Evolutionary conservation across 2,797 vertebrate genomes (phyloP), one percentile per base, ranked within the genome.

Genomic region (Pteronotus mesoamericanus): DNA sequence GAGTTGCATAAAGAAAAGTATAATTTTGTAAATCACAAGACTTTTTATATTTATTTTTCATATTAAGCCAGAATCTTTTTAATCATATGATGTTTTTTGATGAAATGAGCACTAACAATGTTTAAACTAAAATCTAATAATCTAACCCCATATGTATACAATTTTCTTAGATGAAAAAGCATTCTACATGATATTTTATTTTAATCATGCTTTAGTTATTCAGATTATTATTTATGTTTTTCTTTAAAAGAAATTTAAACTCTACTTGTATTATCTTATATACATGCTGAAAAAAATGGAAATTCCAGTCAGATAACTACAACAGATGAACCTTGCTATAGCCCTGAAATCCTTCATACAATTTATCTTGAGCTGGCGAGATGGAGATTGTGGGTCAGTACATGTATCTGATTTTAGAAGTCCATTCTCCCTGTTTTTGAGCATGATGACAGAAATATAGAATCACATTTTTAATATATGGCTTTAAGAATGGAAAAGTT

Each of bases 381-480:
- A 90, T 66, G 26, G 39, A 93, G 55, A 95, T 83, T 75, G 51
- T 19, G 5, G 83, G 89, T 94, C 51, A 85, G 39, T 57, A 71
- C 18, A 39, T 86, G 66, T 18, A 82, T 71, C 37, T 93, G 90
- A 94, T 90, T 90, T 96, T 53, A 74, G 78, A 96, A 87, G 26
- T 24, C 26, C 21, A 39, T 61, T 29, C 39, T 95, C 66, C 29
- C 42, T 74, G 44, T 39, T 68, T 94, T 94, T 94, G 44, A 69
- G 19, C 24, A 11, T 96, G 26, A 94, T 95, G 89, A 51, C 53
- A 94, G 66, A 90, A 92, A 92, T 24, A 95, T 48, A 86, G 61
- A 78, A 69, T 79, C 72, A 89, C 51, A 86, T 79, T 92, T 97
- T 93, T 72, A 32, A 96, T n/a, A 66, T 83, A 64, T 71, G 78